Evolutionary conservation across 2,888 invertebrate species (phyloP), one percentile per base, ranked within the genome.

Genomic region (Xestia ashworthii): DNA sequence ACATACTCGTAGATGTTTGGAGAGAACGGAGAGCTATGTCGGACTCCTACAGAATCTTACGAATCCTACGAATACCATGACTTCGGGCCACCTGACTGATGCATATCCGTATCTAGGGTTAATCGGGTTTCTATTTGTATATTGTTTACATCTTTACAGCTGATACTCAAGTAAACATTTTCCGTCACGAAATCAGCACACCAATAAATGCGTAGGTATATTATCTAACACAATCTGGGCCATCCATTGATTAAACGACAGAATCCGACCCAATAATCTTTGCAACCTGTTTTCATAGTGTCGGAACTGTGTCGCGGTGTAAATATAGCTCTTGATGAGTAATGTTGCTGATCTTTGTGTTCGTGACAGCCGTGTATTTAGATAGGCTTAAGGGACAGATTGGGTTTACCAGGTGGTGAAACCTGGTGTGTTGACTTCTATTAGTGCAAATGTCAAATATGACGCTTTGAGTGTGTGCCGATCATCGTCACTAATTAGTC

Each of bases 301-400:
- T 74, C 71, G 60, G 76, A 91, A 88, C 85, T 85, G 81, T 90
- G 88, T 78, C 89, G 78, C 72, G 83, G 74, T 86, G 79, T 82
- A 90, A 82, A 89, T 87, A 88, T 92, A 91, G 87, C 66, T 41
- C 55, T 68, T 69, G 71, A 75, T 90, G 89, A 91, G 86, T 90
- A 85, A 90, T 81, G 55, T 65, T 58, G 74, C 68, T 88, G 86
- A 90, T 87, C 89, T 88, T 90, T 89, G 80, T 73, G 71, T 44
- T 78, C 32, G 60, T 67, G 83, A 77, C 71, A 66, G 69, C 8
- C 41, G 82, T 70, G 50, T 68, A 75, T 70, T 69, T 72, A 48
- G 25, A 25, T 65, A 48, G 44, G 55, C 41, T 41, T 62, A 38
- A 44, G 70, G 62, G 19, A 80, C 60, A 14, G 67, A 50, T 68